Percentiles rank a stretch among this genome's conserved stretches.
Evolutionary conservation across 2,113 vertebrate genomes (phyloP).

Genomic region (Charadrius vociferus): DNA sequence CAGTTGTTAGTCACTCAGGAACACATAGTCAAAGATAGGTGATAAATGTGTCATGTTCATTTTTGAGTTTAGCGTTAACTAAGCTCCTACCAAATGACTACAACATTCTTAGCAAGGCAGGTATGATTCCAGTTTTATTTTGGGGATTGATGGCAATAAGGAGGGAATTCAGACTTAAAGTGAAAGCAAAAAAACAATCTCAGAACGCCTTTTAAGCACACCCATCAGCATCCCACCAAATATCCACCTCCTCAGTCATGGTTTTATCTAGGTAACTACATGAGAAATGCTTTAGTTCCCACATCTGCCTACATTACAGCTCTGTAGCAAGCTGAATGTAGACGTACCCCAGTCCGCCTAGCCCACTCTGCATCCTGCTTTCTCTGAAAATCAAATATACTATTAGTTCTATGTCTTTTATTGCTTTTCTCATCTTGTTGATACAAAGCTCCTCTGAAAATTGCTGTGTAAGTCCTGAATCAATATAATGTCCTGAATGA

Average conservation of each 20-base stretch:
- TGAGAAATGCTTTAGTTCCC: neutral
- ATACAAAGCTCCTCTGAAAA: conserved; percentile 22
- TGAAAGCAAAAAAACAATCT: neutral
- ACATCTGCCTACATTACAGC: neutral
- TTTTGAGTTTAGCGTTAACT: neutral
- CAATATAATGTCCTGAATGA: neutral
- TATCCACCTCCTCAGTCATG: neutral
- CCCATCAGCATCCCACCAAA: neutral
- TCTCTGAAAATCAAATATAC: neutral
- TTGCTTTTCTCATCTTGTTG: neutral
- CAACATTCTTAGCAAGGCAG: neutral
- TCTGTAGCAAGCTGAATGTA: neutral
- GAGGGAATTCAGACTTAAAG: neutral
- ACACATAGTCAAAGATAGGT: neutral
- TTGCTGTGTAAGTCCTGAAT: neutral
- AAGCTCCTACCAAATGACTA: neutral
- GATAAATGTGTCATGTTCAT: neutral
- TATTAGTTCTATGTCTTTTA: neutral
- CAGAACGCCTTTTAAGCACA: neutral
- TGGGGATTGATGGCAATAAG: neutral
- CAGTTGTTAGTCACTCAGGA: neutral
- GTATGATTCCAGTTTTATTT: neutral
- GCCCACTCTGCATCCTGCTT: neutral
- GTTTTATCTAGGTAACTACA: neutral
- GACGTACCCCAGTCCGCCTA: neutral